Evolutionary conservation across 1,140 invertebrate species (phyloP), one percentile per base, ranked within the genome.

Genomic region (Macrocentrus cingulum): DNA sequence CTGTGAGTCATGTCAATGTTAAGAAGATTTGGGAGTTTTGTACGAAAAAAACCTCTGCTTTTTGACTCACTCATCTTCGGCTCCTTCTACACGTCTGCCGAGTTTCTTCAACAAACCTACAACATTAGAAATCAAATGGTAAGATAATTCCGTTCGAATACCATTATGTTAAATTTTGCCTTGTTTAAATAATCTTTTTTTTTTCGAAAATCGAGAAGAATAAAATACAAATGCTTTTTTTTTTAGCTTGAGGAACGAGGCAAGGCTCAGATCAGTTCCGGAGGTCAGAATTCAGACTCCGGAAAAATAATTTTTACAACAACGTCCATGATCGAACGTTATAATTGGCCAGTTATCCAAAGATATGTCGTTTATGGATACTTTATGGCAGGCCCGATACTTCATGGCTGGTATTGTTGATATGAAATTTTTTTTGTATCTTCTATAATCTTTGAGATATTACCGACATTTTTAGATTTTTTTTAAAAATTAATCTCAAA

Each of bases 31-130:
- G 4, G 56, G 15, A 34, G 39, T 16, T 48, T 74, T 7, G 77
- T 83, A 36, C 74, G 74, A 49, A 81, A 67, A 50, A 75, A 81
- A 50, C 91, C 90, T 0, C 70, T 91, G 16, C 57, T 89, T 9
- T 84, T 87, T 32, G 92, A 92, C 70, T 86, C 87, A n/a, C 66
- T 83, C 1, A 83, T 90, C 4, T 92, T 91, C 70, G 90, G 89
- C 8, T 82, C 84, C 0, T 86, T 92, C 65, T 92, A 91, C 68
- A 85, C 87, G 0, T 84, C 86, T 2, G 90, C 90, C 0, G 91
- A 92, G 69, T 83, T 89, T 44, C 84, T 87, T 0, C 90, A 92
- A 66, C 91, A 93, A 74, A 84, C 83, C 20, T 82, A 89, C 25
- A 85, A 84, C 16, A 88, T 83, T 61, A 83, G 83, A 62, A 78